Conservation (phyloP, 2,113 vertebrate species). For the Osmerus eperlanus region DNA sequence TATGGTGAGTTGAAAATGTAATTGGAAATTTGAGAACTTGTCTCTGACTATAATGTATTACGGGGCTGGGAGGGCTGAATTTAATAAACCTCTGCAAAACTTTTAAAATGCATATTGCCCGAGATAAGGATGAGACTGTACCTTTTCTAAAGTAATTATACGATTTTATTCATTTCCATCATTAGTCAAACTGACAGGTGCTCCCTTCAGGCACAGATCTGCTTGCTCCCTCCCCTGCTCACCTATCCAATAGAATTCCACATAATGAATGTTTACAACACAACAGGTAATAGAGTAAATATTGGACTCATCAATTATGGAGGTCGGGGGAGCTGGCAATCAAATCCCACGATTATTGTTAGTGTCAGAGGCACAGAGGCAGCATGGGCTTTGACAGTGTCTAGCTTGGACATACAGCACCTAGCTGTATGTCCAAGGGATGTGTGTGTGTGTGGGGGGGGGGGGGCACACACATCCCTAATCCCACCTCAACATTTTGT, state of each 20-base stretch:
- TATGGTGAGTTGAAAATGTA: slow-evolving; percentile 72
- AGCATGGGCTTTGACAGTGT: slow-evolving; percentile 55
- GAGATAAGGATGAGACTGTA: slow-evolving; percentile 76
- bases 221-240: slow-evolving; percentile 75
- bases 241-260: slow-evolving; percentile 76
- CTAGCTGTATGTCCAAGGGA: neutral
- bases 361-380: slow-evolving; percentile 53
- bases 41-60: slow-evolving; percentile 75
- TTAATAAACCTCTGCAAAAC: slow-evolving; percentile 78
- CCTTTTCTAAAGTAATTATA: slow-evolving; percentile 81
- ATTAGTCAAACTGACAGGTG: slow-evolving; percentile 83
- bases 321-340: slow-evolving; percentile 78
- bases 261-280: slow-evolving; percentile 90
- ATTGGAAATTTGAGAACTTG: slow-evolving; percentile 82
- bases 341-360: slow-evolving; percentile 84
- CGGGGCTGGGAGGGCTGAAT: slow-evolving; percentile 60
- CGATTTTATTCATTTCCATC: slow-evolving; percentile 83
- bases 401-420: slow-evolving; percentile 34
- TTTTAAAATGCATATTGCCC: slow-evolving; percentile 78
- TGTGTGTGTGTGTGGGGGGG: too few relatives aligned
- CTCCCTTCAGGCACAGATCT: slow-evolving; percentile 82
- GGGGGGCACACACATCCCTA: neutral
- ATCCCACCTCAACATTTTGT: slow-evolving; percentile 37
- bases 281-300: slow-evolving; percentile 91
- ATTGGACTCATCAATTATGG: slow-evolving; percentile 93